phyloP scores from a whole-genome alignment of 2,797 vertebrate genomes.

The Darevskia nairensis region DNA sequence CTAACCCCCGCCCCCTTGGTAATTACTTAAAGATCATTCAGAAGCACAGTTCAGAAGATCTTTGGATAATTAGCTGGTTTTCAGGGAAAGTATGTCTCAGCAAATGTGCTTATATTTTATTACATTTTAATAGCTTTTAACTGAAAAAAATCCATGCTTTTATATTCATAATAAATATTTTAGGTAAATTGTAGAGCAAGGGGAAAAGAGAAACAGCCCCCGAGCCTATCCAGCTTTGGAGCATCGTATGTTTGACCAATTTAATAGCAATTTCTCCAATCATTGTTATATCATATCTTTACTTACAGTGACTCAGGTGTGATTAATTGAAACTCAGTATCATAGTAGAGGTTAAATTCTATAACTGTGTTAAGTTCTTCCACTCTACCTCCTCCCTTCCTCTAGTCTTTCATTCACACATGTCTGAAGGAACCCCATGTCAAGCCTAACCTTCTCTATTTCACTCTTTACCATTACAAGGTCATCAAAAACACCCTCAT shows the following conservation, averaged over 20 bases:
- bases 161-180: conserved; percentile 24
- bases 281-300: not conserved
- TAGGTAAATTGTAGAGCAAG: conserved; percentile 18
- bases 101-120: conserved; percentile 20
- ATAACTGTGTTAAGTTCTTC: not conserved
- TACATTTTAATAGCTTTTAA: conserved; percentile 19
- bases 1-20: not conserved
- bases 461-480: not conserved
- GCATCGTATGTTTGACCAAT: not conserved
- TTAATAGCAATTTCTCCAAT: conserved; percentile 13
- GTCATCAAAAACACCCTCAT: not conserved
- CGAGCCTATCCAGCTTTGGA: not conserved
- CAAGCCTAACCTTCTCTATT: not conserved
- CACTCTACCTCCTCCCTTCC: not conserved
- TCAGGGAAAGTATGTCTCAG: conserved; percentile 4
- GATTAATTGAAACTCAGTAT: not conserved
- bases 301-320: not conserved
- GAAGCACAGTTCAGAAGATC: conserved; percentile 25
- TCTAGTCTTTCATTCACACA: not conserved
- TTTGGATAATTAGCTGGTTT: conserved; percentile 36
- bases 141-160: conserved; percentile 6
- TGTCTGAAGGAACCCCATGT: not conserved
- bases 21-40: conserved; percentile 30
- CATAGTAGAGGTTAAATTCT: not conserved
- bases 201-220: not conserved